phyloP scores from a whole-genome alignment of 2,888 invertebrate species.

The Pecten maximus region DNA sequence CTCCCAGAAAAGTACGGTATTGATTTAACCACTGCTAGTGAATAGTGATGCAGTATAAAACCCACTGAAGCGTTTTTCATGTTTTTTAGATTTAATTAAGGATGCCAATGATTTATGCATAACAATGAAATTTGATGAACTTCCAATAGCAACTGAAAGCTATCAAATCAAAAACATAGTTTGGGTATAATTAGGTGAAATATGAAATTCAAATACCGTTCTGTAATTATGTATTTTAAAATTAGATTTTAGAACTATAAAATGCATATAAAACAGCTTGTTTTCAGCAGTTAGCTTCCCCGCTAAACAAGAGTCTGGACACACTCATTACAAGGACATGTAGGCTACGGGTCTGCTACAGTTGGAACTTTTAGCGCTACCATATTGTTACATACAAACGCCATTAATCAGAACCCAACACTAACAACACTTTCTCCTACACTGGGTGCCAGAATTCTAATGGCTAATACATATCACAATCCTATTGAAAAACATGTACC shows the following conservation, averaged over 20 bases:
- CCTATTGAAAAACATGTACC: background rate
- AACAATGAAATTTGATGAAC: slow-evolving; percentile 4
- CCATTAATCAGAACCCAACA: background rate
- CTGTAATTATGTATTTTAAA: background rate
- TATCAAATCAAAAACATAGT: background rate
- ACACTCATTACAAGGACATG: no score
- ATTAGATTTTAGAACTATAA: background rate
- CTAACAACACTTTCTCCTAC: background rate
- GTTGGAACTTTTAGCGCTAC: background rate
- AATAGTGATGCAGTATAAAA: slow-evolving; percentile 4
- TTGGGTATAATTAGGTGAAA: background rate
- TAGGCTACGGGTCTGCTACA: background rate
- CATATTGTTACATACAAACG: background rate
- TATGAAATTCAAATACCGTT: background rate
- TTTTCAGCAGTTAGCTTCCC: background rate
- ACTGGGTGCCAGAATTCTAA: background rate
- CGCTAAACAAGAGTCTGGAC: background rate
- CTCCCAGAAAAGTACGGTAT: background rate
- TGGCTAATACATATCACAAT: background rate
- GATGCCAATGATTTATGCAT: slow-evolving; percentile 9
- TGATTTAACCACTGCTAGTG: background rate
- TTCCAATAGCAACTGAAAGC: background rate
- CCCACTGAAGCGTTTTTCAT: background rate
- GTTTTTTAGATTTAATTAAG: slow-evolving; percentile 30
- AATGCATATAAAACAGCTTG: slow-evolving; percentile 5